A percentile compares a stretch with the other conserved stretches of the same genome.
Conservation (phyloP, 1,140 invertebrate species). For the Dreissena rostriformis region DNA sequence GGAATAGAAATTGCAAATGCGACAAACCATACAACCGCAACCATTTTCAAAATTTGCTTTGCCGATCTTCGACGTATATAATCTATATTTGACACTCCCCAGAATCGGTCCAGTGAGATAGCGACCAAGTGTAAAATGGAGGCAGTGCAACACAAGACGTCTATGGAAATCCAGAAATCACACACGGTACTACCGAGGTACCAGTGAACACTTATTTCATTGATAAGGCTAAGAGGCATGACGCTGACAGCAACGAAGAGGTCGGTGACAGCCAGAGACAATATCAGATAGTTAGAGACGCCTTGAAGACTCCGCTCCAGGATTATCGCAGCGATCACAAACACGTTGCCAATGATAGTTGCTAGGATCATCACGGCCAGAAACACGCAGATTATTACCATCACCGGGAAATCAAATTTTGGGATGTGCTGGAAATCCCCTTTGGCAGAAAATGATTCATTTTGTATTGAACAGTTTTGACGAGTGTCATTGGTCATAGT, state of each 20-base stretch:
- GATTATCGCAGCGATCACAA: slow-evolving; percentile 96
- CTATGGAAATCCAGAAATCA: slow-evolving; percentile 95
- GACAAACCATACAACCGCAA: slow-evolving; percentile 92
- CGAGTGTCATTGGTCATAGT: too few species aligned
- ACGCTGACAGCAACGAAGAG: slow-evolving; percentile 93
- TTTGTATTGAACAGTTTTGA: background rate
- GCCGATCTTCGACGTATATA: slow-evolving; percentile 95
- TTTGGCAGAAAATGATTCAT: too few species aligned
- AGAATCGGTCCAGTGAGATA: slow-evolving; percentile 96
- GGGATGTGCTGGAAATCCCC: slow-evolving; percentile 51
- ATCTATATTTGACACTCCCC: slow-evolving; percentile 97
- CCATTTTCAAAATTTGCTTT: slow-evolving; percentile 93
- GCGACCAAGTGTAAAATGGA: slow-evolving; percentile 97
- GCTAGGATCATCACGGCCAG: slow-evolving; percentile 80
- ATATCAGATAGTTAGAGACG: slow-evolving; percentile 97
- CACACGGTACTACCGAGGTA: slow-evolving; percentile 92
- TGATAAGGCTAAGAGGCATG: slow-evolving; percentile 79
- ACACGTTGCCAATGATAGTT: slow-evolving; percentile 91
- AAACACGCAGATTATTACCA: slow-evolving; percentile 69
- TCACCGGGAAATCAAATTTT: slow-evolving; percentile 55
- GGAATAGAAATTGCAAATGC: slow-evolving; percentile 93
- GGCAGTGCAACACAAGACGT: slow-evolving; percentile 96
- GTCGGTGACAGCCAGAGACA: slow-evolving; percentile 97
- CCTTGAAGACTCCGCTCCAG: slow-evolving; percentile 92
- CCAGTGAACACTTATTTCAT: slow-evolving; percentile 83